Evolutionary conservation across 2,888 invertebrate genomes (phyloP).

Genomic region (Megastigmus dorsalis): DNA sequence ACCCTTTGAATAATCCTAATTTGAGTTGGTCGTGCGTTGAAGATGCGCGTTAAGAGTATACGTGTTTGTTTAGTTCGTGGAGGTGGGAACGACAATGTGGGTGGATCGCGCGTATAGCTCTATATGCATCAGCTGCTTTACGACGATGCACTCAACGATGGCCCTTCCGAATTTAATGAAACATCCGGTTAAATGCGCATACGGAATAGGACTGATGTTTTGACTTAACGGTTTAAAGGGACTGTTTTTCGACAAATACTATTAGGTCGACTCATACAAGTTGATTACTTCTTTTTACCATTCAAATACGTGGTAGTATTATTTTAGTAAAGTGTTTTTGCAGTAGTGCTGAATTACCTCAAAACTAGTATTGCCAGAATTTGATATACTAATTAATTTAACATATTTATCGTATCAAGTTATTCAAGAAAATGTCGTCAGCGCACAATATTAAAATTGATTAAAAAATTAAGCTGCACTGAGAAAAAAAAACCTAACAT

Average conservation of each 20-base stretch:
- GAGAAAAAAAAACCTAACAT: no score
- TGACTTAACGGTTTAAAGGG: constrained; percentile 35
- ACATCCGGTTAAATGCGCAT: constrained; percentile 25
- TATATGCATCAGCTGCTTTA: constrained; percentile 40
- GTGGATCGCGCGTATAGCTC: constrained; percentile 22
- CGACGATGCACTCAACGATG: not conserved
- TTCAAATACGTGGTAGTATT: no score
- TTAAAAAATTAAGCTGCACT: no score
- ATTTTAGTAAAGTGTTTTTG: no score
- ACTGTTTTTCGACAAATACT: not conserved
- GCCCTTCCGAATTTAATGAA: constrained; percentile 11
- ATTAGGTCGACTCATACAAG: no score
- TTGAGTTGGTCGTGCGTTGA: constrained; percentile 3
- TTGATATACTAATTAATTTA: no score
- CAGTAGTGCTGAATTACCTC: no score
- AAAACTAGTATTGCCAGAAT: no score
- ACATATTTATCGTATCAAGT: no score
- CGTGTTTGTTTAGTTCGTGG: not conserved
- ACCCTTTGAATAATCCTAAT: constrained; percentile 36
- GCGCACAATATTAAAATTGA: no score
- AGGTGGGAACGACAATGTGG: constrained; percentile 22
- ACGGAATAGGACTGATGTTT: constrained; percentile 30
- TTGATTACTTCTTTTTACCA: no score
- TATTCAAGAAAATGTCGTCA: no score
- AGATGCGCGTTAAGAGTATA: constrained; percentile 10